phyloP scores from a whole-genome alignment of 2,113 vertebrate species.

The Carollia perspicillata region DNA sequence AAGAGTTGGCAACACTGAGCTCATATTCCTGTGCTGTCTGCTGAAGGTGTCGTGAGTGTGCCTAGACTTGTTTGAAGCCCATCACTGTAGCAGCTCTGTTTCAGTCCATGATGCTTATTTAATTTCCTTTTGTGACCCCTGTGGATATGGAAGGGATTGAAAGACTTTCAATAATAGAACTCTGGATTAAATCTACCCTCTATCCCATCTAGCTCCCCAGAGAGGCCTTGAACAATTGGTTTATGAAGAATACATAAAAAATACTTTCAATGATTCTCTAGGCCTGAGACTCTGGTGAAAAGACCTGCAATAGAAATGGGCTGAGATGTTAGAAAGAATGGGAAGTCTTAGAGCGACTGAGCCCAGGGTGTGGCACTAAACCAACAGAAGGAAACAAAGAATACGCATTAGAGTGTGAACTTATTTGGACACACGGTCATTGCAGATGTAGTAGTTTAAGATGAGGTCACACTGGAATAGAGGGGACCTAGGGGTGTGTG shows the following conservation, averaged over 20 bases:
- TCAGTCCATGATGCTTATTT: not conserved
- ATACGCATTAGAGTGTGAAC: not conserved
- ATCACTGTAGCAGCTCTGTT: not conserved
- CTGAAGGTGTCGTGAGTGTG: not conserved
- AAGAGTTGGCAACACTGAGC: not conserved
- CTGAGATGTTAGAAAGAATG: not conserved
- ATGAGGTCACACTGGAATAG: not conserved
- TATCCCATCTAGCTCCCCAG: not conserved
- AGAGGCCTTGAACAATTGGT: not conserved
- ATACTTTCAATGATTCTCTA: not conserved
- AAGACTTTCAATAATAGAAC: not conserved
- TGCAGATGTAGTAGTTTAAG: not conserved
- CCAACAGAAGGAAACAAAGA: not conserved
- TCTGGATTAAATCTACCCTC: not conserved
- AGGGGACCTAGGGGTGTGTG: too few relatives aligned
- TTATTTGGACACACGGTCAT: not conserved
- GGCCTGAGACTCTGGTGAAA: not conserved
- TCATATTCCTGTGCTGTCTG: not conserved
- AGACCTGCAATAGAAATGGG: not conserved
- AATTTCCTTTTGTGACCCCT: conserved; percentile 16
- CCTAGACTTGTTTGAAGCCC: not conserved
- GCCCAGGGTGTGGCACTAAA: not conserved
- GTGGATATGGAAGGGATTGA: not conserved
- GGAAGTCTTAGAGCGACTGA: not conserved
- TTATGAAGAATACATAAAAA: not conserved